These are phyloP conservation scores for Eudyptes chrysolophus DNA, from an alignment of 2,113 vertebrate genomes.

Conservation along the genomic window DNA sequence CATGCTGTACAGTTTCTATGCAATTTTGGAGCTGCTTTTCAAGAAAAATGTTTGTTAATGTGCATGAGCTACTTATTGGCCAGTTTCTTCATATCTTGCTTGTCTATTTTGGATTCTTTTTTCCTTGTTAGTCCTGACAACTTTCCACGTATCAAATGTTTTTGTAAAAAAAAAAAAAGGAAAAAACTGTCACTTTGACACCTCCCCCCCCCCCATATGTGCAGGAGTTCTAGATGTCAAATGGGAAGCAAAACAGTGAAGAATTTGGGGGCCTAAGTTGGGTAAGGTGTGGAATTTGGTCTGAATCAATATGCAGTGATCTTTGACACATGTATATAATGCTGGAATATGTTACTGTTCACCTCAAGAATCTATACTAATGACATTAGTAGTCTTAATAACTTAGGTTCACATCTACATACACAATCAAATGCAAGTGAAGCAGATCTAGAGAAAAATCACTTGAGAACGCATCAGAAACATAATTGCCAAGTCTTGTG, in stretches of 20 bases:
- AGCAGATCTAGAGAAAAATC: background rate
- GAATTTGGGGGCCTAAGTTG: background rate
- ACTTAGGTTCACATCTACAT: background rate
- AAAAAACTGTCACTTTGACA: background rate
- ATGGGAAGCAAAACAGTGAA: background rate
- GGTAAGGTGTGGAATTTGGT: constrained; percentile 2
- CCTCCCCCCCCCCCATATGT: background rate
- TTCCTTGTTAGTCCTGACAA: background rate
- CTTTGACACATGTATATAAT: background rate
- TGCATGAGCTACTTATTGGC: background rate
- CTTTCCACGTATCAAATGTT: background rate
- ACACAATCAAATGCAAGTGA: background rate
- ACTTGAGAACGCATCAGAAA: background rate
- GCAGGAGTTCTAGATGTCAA: constrained; percentile 28
- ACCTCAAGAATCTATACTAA: background rate
- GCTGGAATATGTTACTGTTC: background rate
- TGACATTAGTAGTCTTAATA: background rate
- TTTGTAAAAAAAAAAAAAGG: background rate
- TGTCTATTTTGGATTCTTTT: background rate
- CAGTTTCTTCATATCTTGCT: background rate
- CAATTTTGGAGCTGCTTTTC: background rate
- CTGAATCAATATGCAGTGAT: background rate
- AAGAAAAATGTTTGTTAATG: background rate
- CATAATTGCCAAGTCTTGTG: background rate
- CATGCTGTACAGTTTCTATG: background rate